Base-by-base conservation (phyloP, 2,888 invertebrate genomes). In the Nyleta sp. region DNA sequence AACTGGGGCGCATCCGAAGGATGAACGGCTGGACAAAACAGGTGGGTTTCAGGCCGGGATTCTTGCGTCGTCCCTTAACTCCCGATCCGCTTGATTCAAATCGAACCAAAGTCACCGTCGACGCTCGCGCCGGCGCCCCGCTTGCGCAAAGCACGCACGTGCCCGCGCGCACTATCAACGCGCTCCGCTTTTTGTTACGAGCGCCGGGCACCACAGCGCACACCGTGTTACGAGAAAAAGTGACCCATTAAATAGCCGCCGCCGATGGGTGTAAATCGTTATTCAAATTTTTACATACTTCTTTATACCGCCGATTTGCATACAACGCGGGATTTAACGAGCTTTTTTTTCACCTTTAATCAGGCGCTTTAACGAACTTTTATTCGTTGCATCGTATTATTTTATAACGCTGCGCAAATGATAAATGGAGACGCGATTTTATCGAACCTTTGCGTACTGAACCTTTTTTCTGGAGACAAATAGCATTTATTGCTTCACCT, bases 21-120 rank as follows among this genome's bases (percentile, higher is more conserved):
- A 52, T 82, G 85, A 88, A 86, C 88, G 88, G 88, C 87, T 89
- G 88, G 88, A 86, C 87, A 85, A 89, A 89, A 89, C 89, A 89
- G 89, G 89, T 89, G 89, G 88, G 83, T 85, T 81, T 74, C 79
- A 77, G 64, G 86, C 86, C 80, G 85, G 87, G 87, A 88, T 88
- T 87, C 86, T 83, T 81, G 65, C 52, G 48, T 68, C 65, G 80
- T 78, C 73, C 81, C 82, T 79, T 44, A 33, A 48, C 48, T 81
- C 80, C 78, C 79, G 82, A 78, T 67, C 42, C 46, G 44, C 50
- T 67, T 48, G 55, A 65, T 78, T 67, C 72, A 57, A 73, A 78
- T 78, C 78, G 59, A 59, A 65, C 64, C 55, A 38, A 64, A 71
- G 71, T 60, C 57, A 55, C 31, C 76, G 59, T 59, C 65, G 22